These are phyloP conservation scores for Notodonta ziczac DNA, from an alignment of 2,888 invertebrate species.

Conservation along the genomic window DNA sequence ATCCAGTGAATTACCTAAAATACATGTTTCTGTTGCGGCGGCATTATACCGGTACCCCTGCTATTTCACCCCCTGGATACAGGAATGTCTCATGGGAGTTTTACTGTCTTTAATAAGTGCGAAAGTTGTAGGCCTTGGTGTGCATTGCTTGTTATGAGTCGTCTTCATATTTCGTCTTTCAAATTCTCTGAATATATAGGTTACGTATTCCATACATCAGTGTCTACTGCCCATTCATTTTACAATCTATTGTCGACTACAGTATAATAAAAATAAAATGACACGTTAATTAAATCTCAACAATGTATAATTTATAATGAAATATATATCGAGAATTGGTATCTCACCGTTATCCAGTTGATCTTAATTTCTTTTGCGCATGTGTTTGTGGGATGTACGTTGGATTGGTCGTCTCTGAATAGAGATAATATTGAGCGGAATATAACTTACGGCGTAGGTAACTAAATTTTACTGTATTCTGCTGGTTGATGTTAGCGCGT, in stretches of 20 bases:
- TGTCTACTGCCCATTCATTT: too few relatives aligned
- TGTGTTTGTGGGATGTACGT: constrained; percentile 17
- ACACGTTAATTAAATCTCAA: constrained; percentile 17
- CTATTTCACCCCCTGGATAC: constrained; percentile 65
- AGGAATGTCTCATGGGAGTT: constrained; percentile 74
- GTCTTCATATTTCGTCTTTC: not conserved
- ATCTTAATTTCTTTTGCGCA: constrained; percentile 41
- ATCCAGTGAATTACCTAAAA: constrained; percentile 49
- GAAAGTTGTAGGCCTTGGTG: constrained; percentile 52
- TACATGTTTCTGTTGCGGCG: constrained; percentile 45
- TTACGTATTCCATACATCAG: too few relatives aligned
- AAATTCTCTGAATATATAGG: too few relatives aligned
- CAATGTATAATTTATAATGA: constrained; percentile 14
- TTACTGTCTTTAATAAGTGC: constrained; percentile 66
- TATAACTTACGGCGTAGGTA: constrained; percentile 15
- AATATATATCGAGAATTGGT: constrained; percentile 28
- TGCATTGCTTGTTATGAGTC: not conserved
- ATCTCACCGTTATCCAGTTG: constrained; percentile 29
- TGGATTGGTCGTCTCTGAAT: constrained; percentile 25
- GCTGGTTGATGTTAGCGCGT: constrained; percentile 23
- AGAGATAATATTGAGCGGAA: constrained; percentile 22
- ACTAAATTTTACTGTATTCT: constrained; percentile 31
- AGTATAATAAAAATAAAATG: not conserved
- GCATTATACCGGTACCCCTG: constrained; percentile 60
- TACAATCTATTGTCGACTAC: too few relatives aligned